Percentiles rank a stretch among this genome's conserved stretches.
Conservation (phyloP, 1,140 invertebrate species). For the Drosophila leontia region DNA sequence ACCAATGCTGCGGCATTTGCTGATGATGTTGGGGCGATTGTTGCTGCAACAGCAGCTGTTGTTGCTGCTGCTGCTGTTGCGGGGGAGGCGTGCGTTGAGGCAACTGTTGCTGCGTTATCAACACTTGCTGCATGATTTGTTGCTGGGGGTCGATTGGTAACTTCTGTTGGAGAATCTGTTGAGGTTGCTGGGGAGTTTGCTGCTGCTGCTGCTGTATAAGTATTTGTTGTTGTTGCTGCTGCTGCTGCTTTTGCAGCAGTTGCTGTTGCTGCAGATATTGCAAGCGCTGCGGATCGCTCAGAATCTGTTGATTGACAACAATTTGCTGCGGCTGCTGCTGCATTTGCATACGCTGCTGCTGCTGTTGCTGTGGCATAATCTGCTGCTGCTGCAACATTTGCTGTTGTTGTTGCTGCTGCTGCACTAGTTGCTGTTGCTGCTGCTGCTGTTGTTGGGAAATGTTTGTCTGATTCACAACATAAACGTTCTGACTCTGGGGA, state of each 20-base stretch:
- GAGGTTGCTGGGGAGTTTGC: slow-evolving; percentile 56
- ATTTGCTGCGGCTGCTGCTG: slow-evolving; percentile 76
- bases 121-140: slow-evolving; percentile 79
- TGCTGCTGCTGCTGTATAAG: slow-evolving; percentile 73
- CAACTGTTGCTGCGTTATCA: slow-evolving; percentile 78
- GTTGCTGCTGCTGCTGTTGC: slow-evolving; percentile 70
- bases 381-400: slow-evolving; percentile 74
- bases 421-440: slow-evolving; percentile 83
- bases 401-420: slow-evolving; percentile 85
- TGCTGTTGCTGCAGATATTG: slow-evolving; percentile 82
- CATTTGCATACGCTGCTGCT: slow-evolving; percentile 64
- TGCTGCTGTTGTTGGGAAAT: slow-evolving; percentile 85
- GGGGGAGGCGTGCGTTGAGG: slow-evolving; percentile 73
- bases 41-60: slow-evolving; percentile 67
- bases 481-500: slow-evolving; percentile 82
- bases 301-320: slow-evolving; percentile 81
- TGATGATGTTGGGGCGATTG: slow-evolving; percentile 76
- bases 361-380: slow-evolving; percentile 71
- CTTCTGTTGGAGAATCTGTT: slow-evolving; percentile 48
- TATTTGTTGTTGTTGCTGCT: slow-evolving; percentile 69
- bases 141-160: slow-evolving; percentile 58
- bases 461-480: slow-evolving; percentile 81
- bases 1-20: slow-evolving; percentile 70
- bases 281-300: slow-evolving; percentile 73
- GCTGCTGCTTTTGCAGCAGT: slow-evolving; percentile 65